Evolutionary conservation across 2,113 vertebrate species (phyloP), one percentile per base, ranked within the genome.

Genomic region (Lates calcarifer): DNA sequence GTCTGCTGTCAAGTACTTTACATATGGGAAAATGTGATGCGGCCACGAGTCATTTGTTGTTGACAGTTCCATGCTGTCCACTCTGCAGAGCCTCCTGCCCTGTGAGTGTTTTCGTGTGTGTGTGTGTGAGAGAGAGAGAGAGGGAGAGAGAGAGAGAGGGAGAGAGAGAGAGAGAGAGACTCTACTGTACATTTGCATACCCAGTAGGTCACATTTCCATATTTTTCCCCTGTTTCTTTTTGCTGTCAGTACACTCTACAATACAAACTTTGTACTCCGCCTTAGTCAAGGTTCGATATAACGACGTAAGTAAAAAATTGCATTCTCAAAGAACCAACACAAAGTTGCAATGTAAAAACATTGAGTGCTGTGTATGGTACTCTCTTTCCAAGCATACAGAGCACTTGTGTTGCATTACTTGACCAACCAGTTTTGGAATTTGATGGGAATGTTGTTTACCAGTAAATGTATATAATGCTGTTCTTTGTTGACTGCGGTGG

Each of bases 121-220:
- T n/a, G n/a, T n/a, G n/a, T n/a, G n/a, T n/a, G n/a, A n/a, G n/a
- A n/a, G n/a, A n/a, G n/a, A n/a, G n/a, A n/a, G n/a, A n/a, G n/a
- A n/a, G n/a, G n/a, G n/a, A n/a, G n/a, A n/a, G n/a, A n/a, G n/a
- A n/a, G n/a, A n/a, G n/a, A n/a, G n/a, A n/a, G n/a, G n/a, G n/a
- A n/a, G n/a, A n/a, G n/a, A n/a, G n/a, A n/a, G n/a, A n/a, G n/a
- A n/a, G n/a, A n/a, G n/a, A n/a, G 24, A 78, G 64, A 31, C 37
- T 69, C 60, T 77, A 65, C 64, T 77, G 20, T 75, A 22, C 70
- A 88, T 92, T 93, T 94, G 84, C 93, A 91, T 92, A 82, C 63
- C 26, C 62, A 80, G 74, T 78, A 77, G 84, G 85, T 79, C 67
- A 85, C 77, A 91, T 90, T 91, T 93, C 62, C 92, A 91, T 88